Base-by-base conservation (phyloP, 2,797 vertebrate species). In the Chromis chromis region DNA sequence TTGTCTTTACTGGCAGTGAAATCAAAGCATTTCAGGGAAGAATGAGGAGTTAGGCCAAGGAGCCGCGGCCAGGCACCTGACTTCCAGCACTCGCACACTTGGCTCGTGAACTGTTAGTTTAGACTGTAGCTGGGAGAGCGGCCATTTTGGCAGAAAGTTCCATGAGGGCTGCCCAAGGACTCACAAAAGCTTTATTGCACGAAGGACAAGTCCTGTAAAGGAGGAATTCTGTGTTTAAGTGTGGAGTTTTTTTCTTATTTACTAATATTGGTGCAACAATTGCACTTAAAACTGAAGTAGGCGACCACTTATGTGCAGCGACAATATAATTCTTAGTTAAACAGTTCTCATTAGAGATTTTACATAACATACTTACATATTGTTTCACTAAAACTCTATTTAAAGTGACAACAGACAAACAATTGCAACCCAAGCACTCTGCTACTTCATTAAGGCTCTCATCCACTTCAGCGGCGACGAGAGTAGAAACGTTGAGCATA, bases 81-180 rank as follows among this genome's bases (percentile, higher is more conserved):
- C 57, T 72, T 79, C 65, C 60, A 72, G 72, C 75, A 22, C 39
- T 66, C 27, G 17, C 55, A 65, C 65, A 57, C 70, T 78, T 73
- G 78, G 76, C 78, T 78, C 2, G 1, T 46, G 5, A 56, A 57
- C 17, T 74, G 63, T 74, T 86, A 72, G 75, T 81, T 74, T 53
- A 56, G 64, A 76, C 82, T 52, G 73, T 6, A 48, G 75, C 60
- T 44, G 68, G 63, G 64, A 76, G 24, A 54, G 50, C 27, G 56
- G 74, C 82, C 67, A 59, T 74, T 61, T 80, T 88, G 85, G 83
- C 86, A 73, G 61, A 13, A 22, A 70, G 55, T 27, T 59, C 13
- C 0, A 10, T 59, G 50, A 27, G 55, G 31, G 39, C 70, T 62
- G 78, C 55, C 66, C 68, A 79, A 71, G 68, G 67, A 65, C 73